Percentiles rank a stretch among this genome's conserved stretches.
Conservation (phyloP, 2,797 vertebrate species). For the Diglossa cyanea region DNA sequence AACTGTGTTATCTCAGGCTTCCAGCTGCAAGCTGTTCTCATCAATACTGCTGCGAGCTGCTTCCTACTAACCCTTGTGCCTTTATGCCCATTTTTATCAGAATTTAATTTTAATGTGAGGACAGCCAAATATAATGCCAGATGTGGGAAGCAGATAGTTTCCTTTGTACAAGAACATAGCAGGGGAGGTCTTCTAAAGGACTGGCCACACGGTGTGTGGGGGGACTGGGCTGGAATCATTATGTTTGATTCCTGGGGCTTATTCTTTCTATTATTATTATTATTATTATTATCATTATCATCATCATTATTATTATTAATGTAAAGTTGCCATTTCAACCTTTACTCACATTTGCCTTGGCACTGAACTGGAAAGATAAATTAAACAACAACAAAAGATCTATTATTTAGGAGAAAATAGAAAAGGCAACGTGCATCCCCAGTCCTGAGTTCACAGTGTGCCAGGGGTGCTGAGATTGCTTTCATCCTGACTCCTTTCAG, state of each 20-base stretch:
- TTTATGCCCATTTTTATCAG: constrained; percentile 31
- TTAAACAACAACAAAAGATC: constrained; percentile 5
- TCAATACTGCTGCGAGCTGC: constrained; percentile 77
- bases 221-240: constrained; percentile 11
- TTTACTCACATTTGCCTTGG: neutral
- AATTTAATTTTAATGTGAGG: constrained; percentile 50
- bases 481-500: neutral
- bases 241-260: constrained; percentile 22
- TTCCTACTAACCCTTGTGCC: constrained; percentile 67
- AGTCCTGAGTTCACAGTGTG: fast-evolving
- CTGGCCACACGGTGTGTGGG: neutral
- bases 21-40: constrained; percentile 80
- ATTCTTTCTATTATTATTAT: neutral
- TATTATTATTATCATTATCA: neutral
- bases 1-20: constrained; percentile 82
- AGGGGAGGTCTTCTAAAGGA: constrained; percentile 57
- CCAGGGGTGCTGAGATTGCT: neutral
- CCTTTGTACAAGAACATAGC: constrained; percentile 17
- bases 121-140: constrained; percentile 48
- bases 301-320: neutral
- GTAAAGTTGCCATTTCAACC: neutral
- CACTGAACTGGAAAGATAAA: constrained; percentile 4
- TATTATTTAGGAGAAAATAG: neutral
- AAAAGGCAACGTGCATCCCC: neutral
- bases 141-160: constrained; percentile 52